Percentiles rank a stretch among this genome's conserved stretches.
These are phyloP conservation scores for Drosophila equinoxialis DNA, from an alignment of 1,140 invertebrate genomes.

Conservation along the genomic window DNA sequence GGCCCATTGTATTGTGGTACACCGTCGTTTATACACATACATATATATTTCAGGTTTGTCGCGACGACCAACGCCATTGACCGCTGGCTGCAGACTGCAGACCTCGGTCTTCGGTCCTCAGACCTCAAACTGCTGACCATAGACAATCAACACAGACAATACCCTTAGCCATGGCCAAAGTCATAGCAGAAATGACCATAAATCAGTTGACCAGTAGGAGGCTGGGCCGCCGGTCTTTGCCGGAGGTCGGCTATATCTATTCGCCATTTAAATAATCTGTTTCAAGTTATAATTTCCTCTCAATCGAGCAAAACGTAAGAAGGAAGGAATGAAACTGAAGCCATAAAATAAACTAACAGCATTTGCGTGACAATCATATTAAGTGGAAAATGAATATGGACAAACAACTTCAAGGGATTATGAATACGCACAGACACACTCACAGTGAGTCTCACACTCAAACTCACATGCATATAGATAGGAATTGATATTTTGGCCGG, in stretches of 20 bases:
- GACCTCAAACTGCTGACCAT: neutral
- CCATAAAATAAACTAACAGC: slow-evolving; percentile 73
- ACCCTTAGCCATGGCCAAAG: neutral
- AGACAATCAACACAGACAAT: slow-evolving; percentile 8
- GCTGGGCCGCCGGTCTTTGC: too few species aligned
- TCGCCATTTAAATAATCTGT: slow-evolving; percentile 11
- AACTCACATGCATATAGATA: neutral
- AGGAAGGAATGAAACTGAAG: slow-evolving; percentile 45
- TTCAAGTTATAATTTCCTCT: slow-evolving; percentile 12
- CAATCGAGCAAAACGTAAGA: neutral
- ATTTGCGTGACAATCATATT: slow-evolving; percentile 72
- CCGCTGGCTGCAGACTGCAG: slow-evolving; percentile 14
- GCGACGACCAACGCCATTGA: slow-evolving; percentile 47
- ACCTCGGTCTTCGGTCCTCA: neutral
- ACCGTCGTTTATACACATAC: neutral
- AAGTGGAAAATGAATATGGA: slow-evolving; percentile 31
- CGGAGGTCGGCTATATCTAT: too few species aligned
- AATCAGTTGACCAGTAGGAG: neutral
- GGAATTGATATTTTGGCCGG: neutral
- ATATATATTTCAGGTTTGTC: slow-evolving; percentile 23
- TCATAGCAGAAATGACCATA: neutral
- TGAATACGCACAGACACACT: neutral
- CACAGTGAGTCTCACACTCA: neutral
- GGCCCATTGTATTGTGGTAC: slow-evolving; percentile 39
- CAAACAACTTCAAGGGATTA: slow-evolving; percentile 9